Evolutionary conservation across 2,797 vertebrate species (phyloP).

Genomic region (Halcyon chelicuti): DNA sequence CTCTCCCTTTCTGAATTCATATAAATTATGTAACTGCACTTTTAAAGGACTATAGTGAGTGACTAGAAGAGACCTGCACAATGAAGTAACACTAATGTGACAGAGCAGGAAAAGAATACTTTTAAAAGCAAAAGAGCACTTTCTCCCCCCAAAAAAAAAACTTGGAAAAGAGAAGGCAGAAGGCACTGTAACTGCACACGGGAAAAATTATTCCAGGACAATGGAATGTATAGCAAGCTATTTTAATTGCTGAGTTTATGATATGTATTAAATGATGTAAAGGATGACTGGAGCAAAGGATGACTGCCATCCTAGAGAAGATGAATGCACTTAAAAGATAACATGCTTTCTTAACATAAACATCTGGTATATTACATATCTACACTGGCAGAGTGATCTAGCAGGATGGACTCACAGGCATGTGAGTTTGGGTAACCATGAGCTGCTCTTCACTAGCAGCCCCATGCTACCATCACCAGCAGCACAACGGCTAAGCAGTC

Average conservation of each 20-base stretch:
- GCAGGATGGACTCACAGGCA: neutral
- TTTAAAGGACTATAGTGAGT: neutral
- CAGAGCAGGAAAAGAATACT: neutral
- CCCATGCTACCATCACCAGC: neutral
- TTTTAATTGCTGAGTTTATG: neutral
- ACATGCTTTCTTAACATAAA: neutral
- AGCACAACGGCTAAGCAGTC: neutral
- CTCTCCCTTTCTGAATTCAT: neutral
- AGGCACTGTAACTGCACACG: neutral
- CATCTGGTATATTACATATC: neutral
- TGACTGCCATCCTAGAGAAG: neutral
- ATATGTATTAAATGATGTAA: neutral
- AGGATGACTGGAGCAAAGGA: neutral
- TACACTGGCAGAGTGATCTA: neutral
- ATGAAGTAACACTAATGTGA: neutral
- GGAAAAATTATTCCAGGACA: neutral
- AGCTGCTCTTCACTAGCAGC: neutral
- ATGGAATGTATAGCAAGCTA: neutral
- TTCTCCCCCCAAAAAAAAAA: neutral
- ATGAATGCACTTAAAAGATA: neutral
- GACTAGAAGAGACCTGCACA: neutral
- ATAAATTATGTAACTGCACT: neutral
- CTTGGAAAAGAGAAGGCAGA: neutral
- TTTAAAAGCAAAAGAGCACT: neutral
- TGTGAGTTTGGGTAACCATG: neutral